A percentile compares a stretch with the other conserved stretches of the same genome.
phyloP scores from a whole-genome alignment of 2,113 vertebrate species.

The Siniperca chuatsi region DNA sequence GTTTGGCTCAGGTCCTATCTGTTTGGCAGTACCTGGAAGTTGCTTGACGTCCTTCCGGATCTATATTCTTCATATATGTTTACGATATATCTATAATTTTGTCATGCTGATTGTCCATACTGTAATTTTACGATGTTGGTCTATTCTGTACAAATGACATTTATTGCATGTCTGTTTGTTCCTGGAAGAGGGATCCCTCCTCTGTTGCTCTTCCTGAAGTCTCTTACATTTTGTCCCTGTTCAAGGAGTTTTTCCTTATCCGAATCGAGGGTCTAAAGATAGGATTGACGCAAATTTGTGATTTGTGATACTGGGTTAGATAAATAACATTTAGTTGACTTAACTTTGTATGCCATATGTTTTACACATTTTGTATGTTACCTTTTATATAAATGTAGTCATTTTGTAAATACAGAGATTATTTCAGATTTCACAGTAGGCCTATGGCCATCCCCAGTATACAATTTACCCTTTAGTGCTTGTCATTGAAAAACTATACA shows the following conservation, averaged over 20 bases:
- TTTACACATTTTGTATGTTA: conserved; percentile 91
- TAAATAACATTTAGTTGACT: not conserved
- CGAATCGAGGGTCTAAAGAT: not conserved
- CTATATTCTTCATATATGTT: too few species aligned
- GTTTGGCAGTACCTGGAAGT: too few species aligned
- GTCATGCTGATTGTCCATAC: too few species aligned
- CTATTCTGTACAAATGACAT: not conserved
- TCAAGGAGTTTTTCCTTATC: not conserved
- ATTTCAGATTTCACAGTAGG: conserved; percentile 73
- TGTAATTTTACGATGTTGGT: too few species aligned
- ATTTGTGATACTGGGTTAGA: not conserved
- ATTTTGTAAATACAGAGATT: conserved; percentile 88
- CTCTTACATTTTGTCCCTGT: not conserved
- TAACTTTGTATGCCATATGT: conserved; percentile 82
- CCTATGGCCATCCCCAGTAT: not conserved
- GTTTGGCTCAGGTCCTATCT: too few species aligned
- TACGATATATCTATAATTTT: too few species aligned
- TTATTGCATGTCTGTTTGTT: not conserved
- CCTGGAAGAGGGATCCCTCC: not conserved
- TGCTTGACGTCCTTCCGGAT: too few species aligned
- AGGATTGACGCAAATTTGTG: not conserved
- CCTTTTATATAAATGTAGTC: conserved; percentile 89
- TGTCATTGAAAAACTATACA: conserved; percentile 46
- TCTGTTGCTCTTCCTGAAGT: not conserved
- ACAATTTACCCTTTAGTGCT: conserved; percentile 23